Base-by-base conservation (phyloP, 2,113 vertebrate species). In the Sturnus vulgaris region DNA sequence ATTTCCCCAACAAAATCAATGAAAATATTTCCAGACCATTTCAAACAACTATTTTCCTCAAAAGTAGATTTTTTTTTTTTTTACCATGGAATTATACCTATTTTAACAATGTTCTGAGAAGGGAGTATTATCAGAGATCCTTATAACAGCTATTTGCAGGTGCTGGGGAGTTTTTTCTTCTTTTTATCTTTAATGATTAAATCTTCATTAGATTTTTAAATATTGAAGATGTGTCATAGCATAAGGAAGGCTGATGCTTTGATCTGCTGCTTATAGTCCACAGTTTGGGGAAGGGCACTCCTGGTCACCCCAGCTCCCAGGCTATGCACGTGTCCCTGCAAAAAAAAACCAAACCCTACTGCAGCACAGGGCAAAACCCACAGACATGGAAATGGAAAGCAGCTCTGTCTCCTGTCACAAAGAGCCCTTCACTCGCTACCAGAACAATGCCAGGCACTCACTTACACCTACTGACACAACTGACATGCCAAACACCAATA, bases 261-360 rank as follows among this genome's bases (percentile, higher is more conserved):
- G 10, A 18, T 40, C 25, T 78, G 44, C 42, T 47, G 20, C 63
- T 64, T 37, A 8, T 5, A 24, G 44, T 15, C 35, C 1, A 10
- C 16, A 3, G 7, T 52, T 7, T 56, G 55, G 10, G 55, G 46
- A 86, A 86, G 46, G 42, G 15, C 27, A 64, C 33, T 15, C 18
- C 11, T 49, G 33, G 35, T 21, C 27, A 64, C 20, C 21, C 5
- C 17, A 46, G 39, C 10, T 69, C 50, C 46, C 25, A 63, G 44
- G 30, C 12, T 5, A 4, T 11, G 33, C 12, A n/a, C 0, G 0
- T 78, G 27, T 42, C 59, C 39, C 52, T 64, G 35, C 15, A 50
- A 55, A 73, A 57, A 76, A 77, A 75, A n/a, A 7, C 37, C 37
- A 37, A 0, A 10, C 27, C 2, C 14, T 35, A 13, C 39, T 31